These are phyloP conservation scores for Parambassis ranga DNA, from an alignment of 2,797 vertebrate species.

Conservation along the genomic window DNA sequence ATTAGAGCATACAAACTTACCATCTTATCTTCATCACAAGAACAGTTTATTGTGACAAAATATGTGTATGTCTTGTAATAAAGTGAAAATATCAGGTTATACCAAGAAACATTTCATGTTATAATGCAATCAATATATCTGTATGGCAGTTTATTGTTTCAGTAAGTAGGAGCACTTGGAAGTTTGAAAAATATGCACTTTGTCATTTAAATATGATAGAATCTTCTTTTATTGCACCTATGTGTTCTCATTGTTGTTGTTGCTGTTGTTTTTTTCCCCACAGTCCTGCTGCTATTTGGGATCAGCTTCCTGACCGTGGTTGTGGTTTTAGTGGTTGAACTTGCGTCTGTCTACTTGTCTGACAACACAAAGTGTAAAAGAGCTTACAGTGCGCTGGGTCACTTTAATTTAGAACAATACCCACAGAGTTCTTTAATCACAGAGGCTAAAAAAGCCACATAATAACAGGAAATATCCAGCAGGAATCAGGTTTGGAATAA, in stretches of 20 bases:
- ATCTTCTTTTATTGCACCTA: constrained; percentile 10
- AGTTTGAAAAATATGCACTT: no score
- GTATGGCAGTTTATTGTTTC: no score
- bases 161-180: no score
- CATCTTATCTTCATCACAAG: no score
- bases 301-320: constrained; percentile 38
- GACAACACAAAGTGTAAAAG: constrained; percentile 2
- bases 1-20: no score
- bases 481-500: not conserved
- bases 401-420: not conserved
- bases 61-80: no score
- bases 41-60: no score
- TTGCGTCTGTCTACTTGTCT: constrained; percentile 16
- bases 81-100: no score
- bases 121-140: no score
- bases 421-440: not conserved
- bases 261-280: constrained; percentile 29
- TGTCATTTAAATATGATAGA: no score
- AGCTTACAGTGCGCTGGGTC: not conserved
- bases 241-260: no score
- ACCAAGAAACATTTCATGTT: no score
- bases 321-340: constrained; percentile 33
- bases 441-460: not conserved
- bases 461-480: not conserved
- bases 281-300: constrained; percentile 7